Percentiles rank a stretch among this genome's conserved stretches.
Conservation (phyloP, 2,113 vertebrate species). For the Lamprotornis superbus region DNA sequence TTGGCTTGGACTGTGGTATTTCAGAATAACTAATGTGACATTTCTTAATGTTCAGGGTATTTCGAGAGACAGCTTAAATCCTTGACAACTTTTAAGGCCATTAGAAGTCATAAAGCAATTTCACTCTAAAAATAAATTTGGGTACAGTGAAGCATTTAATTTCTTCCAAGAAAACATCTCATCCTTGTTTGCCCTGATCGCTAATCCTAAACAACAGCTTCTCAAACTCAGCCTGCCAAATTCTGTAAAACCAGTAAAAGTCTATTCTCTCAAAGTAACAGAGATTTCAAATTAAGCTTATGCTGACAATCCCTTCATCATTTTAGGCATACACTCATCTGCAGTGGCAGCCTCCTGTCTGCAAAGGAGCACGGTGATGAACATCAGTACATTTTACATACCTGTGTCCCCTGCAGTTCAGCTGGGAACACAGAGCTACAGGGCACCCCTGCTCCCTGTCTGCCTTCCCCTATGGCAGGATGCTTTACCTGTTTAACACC, state of each 20-base stretch:
- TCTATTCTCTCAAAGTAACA: not conserved
- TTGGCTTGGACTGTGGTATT: not conserved
- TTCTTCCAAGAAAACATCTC: not conserved
- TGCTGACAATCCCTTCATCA: not conserved
- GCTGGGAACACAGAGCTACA: not conserved
- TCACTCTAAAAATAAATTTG: not conserved
- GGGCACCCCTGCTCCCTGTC: not conserved
- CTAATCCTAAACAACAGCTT: not conserved
- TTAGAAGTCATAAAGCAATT: conserved; percentile 3
- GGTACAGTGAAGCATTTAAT: not conserved
- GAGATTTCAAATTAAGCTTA: not conserved
- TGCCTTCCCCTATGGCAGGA: not conserved
- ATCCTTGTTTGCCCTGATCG: not conserved
- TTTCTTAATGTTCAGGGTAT: not conserved
- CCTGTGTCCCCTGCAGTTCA: not conserved
- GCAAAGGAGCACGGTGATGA: not conserved
- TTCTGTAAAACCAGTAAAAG: not conserved
- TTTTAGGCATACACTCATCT: no score
- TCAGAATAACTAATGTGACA: not conserved
- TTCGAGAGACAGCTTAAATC: not conserved
- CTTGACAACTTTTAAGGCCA: not conserved
- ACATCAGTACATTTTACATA: not conserved
- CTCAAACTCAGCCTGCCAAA: not conserved
- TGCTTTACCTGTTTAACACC: not conserved
- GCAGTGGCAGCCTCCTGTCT: not conserved